Evolutionary conservation across 2,888 invertebrate genomes (phyloP).

Genomic region (Sylvicola fuscatus): DNA sequence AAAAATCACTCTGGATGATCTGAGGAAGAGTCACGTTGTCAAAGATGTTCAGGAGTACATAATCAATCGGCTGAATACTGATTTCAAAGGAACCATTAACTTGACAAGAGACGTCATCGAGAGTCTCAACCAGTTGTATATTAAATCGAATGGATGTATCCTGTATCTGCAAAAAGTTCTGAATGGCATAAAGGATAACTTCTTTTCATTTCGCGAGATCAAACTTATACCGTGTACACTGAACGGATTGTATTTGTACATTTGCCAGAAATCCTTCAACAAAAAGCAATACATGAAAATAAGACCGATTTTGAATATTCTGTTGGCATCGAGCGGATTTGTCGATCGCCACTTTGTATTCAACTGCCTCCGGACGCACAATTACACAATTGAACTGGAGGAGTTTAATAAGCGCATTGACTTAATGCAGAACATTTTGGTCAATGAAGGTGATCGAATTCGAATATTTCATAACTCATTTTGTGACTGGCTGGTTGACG

Average conservation of each 20-base stretch:
- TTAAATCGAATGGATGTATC: constrained; percentile 88
- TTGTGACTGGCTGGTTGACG: constrained; percentile 85
- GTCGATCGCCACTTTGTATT: constrained; percentile 64
- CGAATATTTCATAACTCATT: constrained; percentile 83
- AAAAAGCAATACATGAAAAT: constrained; percentile 74
- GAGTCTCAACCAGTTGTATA: constrained; percentile 82
- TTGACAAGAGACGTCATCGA: constrained; percentile 84
- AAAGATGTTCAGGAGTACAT: constrained; percentile 93
- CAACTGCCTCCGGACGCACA: constrained; percentile 61
- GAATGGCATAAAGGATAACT: constrained; percentile 84
- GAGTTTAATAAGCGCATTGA: constrained; percentile 64
- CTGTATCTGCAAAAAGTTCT: constrained; percentile 71
- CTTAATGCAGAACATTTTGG: constrained; percentile 38
- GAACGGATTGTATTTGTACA: constrained; percentile 86
- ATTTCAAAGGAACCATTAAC: constrained; percentile 63
- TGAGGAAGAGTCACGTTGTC: constrained; percentile 74
- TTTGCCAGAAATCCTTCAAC: constrained; percentile 82
- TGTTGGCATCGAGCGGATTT: constrained; percentile 70
- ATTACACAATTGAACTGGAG: constrained; percentile 53
- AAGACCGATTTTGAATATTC: constrained; percentile 63
- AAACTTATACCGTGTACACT: constrained; percentile 87
- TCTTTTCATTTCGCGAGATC: constrained; percentile 77
- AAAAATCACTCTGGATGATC: constrained; percentile 79
- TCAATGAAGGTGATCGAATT: constrained; percentile 16
- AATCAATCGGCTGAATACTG: constrained; percentile 69